phyloP scores from a whole-genome alignment of 64 coral and sea anemone species.

The Orbicella faveolata region DNA sequence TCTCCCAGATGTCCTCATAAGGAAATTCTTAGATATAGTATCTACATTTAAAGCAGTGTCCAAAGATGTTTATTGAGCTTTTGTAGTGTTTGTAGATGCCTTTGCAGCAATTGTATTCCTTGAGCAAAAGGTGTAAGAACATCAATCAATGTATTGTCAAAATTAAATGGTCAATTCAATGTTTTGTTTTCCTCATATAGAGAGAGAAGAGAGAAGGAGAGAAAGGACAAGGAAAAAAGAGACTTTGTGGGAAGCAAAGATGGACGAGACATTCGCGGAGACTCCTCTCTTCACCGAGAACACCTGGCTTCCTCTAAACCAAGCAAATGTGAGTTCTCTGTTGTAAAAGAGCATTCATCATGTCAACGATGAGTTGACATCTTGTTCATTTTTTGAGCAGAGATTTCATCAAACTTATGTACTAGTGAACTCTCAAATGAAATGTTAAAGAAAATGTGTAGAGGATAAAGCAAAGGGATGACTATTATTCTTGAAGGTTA shows the following conservation, averaged over 20 bases:
- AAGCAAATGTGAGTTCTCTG: conserved; percentile 42
- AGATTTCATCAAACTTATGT: too few species aligned
- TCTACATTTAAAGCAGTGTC: too few species aligned
- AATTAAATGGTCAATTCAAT: neutral
- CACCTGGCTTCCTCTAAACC: conserved; percentile 44
- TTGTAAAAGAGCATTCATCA: neutral
- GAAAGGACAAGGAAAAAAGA: conserved; percentile 70
- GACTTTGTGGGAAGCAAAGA: conserved; percentile 58
- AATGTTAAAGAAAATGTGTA: too few species aligned
- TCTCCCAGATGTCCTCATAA: too few species aligned
- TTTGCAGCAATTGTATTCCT: too few species aligned
- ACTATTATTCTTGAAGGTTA: too few species aligned
- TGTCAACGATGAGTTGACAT: neutral
- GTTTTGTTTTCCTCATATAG: neutral
- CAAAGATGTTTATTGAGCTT: too few species aligned
- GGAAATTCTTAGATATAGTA: too few species aligned
- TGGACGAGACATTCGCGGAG: conserved; percentile 45
- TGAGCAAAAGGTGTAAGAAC: too few species aligned
- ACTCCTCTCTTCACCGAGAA: conserved; percentile 47
- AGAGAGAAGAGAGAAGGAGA: conserved; percentile 78
- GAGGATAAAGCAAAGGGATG: too few species aligned
- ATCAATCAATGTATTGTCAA: neutral
- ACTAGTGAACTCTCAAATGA: too few species aligned
- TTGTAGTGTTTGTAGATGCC: too few species aligned
- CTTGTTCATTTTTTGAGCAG: neutral